A percentile compares a stretch with the other conserved stretches of the same genome.
phyloP scores from a whole-genome alignment of 2,113 vertebrate genomes.

The Etheostoma spectabile region DNA sequence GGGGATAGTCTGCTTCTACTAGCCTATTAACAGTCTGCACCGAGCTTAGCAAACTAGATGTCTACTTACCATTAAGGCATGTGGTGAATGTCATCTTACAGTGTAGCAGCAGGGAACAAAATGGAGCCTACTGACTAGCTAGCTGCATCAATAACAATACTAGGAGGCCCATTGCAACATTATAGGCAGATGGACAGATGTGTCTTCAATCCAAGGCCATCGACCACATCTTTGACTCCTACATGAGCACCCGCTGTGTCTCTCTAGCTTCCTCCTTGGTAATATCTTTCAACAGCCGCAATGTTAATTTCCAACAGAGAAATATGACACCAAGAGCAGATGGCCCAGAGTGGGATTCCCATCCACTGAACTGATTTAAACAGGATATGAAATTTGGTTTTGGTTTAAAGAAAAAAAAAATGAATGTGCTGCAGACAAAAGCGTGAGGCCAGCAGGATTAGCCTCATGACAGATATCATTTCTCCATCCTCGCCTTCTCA shows the following conservation, averaged over 20 bases:
- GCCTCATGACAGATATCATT: constrained; percentile 13
- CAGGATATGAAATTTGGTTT: constrained; percentile 20
- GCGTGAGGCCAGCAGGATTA: neutral
- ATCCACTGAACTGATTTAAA: constrained; percentile 46
- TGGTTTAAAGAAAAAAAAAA: neutral
- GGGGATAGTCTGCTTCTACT: neutral
- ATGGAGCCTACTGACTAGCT: constrained; percentile 26
- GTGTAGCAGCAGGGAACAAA: constrained; percentile 16
- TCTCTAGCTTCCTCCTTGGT: constrained; percentile 28
- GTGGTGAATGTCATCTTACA: constrained; percentile 6
- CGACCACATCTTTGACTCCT: constrained; percentile 17
- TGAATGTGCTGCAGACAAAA: neutral
- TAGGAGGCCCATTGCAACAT: constrained; percentile 5
- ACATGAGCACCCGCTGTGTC: neutral
- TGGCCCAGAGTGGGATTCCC: constrained; percentile 49
- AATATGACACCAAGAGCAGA: constrained; percentile 63
- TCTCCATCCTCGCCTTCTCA: constrained; percentile 20
- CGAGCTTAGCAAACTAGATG: neutral
- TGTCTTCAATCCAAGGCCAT: neutral
- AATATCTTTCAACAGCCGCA: constrained; percentile 54
- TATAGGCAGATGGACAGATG: neutral
- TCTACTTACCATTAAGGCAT: constrained; percentile 14
- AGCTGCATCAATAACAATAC: constrained; percentile 35
- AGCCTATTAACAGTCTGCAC: constrained; percentile 21
- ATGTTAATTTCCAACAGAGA: constrained; percentile 55